Base-by-base conservation (phyloP, 1,140 invertebrate genomes). In the Drosophila burlai region DNA sequence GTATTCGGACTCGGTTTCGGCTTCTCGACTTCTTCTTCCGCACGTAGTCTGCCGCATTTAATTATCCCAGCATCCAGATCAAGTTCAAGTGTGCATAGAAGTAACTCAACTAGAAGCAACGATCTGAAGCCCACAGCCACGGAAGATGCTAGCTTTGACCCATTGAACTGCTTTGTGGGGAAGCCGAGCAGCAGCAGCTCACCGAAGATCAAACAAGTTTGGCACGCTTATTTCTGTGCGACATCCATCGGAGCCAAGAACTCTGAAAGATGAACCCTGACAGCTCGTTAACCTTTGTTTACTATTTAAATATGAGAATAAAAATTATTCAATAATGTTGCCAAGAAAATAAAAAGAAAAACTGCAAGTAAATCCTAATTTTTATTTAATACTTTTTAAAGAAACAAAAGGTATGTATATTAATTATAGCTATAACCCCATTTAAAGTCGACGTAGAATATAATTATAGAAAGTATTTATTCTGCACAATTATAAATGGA, bases 41-140 rank as follows among this genome's bases (percentile, higher is more conserved):
- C 65, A 75, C 84, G 83, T 60, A 74, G 43, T 58, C 50, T 18
- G 34, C 21, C 26, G 55, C n/a, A 76, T 65, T 57, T 57, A 57
- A 57, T 57, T 57, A 57, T 57, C 54, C 54, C 52, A 21, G 21
- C 40, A 79, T 81, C 81, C 76, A 86, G 72, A 83, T 80, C 83
- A 89, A 89, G 83, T 89, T 87, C 84, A 87, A 78, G 80, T 68
- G 16, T 49, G 62, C 31, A 21, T 43, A 43, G 46, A 72, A 54
- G 58, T 55, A 54, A 46, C 46, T 61, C 24, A 54, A 58, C 71
- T 69, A 68, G 82, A 85, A 81, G 73, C 42, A 46, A 24, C 54
- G 61, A 60, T 46, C n/a, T 26, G 18, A 54, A 24, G 21, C 15
- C 3, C 18, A 38, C 34, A 55, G 34, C 10, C 38, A 18, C 3